Evolutionary conservation across 2,113 vertebrate species (phyloP), one percentile per base, ranked within the genome.

Genomic region (Stigmatopora nigra): DNA sequence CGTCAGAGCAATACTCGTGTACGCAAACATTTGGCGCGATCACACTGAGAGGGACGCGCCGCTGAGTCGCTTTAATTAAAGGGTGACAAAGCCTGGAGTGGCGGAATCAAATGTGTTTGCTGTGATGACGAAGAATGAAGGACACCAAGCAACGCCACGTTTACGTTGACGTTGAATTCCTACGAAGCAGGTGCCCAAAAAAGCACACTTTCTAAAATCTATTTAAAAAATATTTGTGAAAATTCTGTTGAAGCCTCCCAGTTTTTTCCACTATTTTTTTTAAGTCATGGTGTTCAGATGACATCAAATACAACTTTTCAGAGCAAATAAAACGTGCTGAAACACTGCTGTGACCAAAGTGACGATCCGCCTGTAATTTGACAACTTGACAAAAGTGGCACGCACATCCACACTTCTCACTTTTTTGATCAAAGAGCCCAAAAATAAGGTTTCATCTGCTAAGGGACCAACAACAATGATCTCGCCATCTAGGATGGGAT

Each of bases 31-130:
- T 59, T 38, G 59, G 73, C 57, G 41, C 70, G 3, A 70, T 78
- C 80, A 82, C 66, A 82, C 86, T 80, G 77, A 58, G 73, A 75
- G 66, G 75, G 79, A 84, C 70, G 71, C 61, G 75, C 64, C 10
- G 71, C 84, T 78, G 80, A 67, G 80, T 69, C 65, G 83, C 81
- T 87, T 86, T 88, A 83, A 88, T 87, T 86, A 87, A 83, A 83
- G 73, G 73, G 82, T 80, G 85, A 84, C 79, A 80, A 78, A 72
- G 70, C 79, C 56, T 20, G 52, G 71, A 66, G 59, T 14, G 59
- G 45, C 59, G 12, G 19, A 61, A 61, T 61, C 38, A 61, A 61
- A 61, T 3, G 59, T 22, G 7, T 15, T 41, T 13, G 36, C 58
- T 13, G n/a, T n/a, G 11, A 19, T 41, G 58, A 16, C n/a, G 52